Conservation (phyloP, 2,888 invertebrate genomes). For the Sturmia bella region DNA sequence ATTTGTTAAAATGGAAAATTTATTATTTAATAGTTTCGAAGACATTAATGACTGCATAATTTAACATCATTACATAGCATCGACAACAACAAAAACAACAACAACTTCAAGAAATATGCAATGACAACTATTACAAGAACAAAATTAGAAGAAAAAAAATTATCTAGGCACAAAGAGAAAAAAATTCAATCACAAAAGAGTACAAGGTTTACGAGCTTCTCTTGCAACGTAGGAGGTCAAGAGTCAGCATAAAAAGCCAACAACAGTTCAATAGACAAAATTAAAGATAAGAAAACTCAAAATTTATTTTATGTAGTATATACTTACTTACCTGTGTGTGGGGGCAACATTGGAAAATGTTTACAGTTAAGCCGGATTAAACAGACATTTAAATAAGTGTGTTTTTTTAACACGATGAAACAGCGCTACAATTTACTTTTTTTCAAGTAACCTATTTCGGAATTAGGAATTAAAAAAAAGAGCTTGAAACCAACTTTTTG, state of each 20-base stretch:
- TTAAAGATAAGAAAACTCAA: constrained; percentile 27
- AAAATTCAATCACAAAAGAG: constrained; percentile 45
- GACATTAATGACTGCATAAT: constrained; percentile 66
- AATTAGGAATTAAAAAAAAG: too few relatives aligned
- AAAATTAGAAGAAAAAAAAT: neutral
- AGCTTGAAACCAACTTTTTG: too few relatives aligned
- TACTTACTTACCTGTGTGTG: constrained; percentile 41
- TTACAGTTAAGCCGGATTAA: constrained; percentile 57
- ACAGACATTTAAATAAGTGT: neutral
- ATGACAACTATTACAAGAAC: constrained; percentile 35
- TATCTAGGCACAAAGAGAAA: neutral
- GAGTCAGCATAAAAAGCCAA: constrained; percentile 48
- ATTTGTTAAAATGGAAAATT: constrained; percentile 55
- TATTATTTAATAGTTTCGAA: constrained; percentile 50
- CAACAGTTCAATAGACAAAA: constrained; percentile 7
- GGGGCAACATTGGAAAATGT: constrained; percentile 46
- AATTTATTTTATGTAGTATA: too few relatives aligned
- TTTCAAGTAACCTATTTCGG: too few relatives aligned
- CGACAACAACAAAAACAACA: constrained; percentile 13
- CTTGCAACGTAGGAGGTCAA: constrained; percentile 67
- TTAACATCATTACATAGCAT: constrained; percentile 54
- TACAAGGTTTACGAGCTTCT: constrained; percentile 65
- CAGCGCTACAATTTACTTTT: too few relatives aligned
- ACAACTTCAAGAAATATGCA: constrained; percentile 7
- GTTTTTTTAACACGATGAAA: too few relatives aligned